These are phyloP conservation scores for Callinectes sapidus DNA, from an alignment of 2,888 invertebrate species.

Conservation along the genomic window DNA sequence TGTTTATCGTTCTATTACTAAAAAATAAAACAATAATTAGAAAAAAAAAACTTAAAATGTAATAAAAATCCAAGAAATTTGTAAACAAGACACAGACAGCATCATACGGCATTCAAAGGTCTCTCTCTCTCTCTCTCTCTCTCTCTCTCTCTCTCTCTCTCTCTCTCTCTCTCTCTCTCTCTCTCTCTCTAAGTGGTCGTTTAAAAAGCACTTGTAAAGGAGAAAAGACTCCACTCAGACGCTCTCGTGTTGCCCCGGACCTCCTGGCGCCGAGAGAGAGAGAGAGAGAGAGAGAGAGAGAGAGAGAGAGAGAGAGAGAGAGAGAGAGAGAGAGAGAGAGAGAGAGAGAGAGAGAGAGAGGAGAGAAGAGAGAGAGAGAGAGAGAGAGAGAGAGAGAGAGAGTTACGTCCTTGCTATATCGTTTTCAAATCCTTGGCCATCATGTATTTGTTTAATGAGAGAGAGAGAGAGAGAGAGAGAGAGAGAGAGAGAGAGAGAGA, in stretches of 20 bases:
- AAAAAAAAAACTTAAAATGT: neutral
- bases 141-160: neutral
- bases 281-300: slow-evolving; percentile 49
- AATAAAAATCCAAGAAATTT: neutral
- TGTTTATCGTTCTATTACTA: too few species aligned
- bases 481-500: slow-evolving; percentile 34
- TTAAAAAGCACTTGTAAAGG: slow-evolving; percentile 28
- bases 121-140: neutral
- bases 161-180: neutral
- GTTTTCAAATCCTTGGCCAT: neutral
- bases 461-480: slow-evolving; percentile 36
- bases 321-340: slow-evolving; percentile 47
- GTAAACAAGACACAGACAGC: neutral
- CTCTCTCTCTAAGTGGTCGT: neutral
- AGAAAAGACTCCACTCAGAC: slow-evolving; percentile 34
- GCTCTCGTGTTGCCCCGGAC: slow-evolving; percentile 17
- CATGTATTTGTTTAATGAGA: neutral
- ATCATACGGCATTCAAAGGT: neutral
- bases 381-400: slow-evolving; percentile 47
- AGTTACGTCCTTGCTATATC: neutral
- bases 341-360: slow-evolving; percentile 49
- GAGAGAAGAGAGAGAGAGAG: slow-evolving; percentile 48
- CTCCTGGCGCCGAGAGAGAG: slow-evolving; percentile 41
- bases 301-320: slow-evolving; percentile 47
- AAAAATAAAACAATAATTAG: neutral